Evolutionary conservation across 2,797 vertebrate genomes (phyloP), one percentile per base, ranked within the genome.

Genomic region (Spheniscus humboldti): DNA sequence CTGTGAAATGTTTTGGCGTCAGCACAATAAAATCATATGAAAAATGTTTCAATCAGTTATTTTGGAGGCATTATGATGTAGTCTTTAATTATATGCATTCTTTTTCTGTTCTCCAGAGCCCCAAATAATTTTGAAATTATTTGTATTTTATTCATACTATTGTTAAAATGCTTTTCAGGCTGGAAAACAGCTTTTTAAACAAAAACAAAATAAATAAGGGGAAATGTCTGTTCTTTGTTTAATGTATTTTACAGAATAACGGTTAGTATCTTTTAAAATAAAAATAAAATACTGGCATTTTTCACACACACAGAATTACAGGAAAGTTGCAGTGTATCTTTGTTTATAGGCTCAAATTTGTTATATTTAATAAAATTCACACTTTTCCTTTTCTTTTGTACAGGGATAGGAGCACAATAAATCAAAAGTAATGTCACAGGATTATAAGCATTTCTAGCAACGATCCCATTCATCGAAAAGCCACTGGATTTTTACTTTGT

Each of bases 261-360:
- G 1, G 27, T 71, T 48, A 13, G 18, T 48, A 90, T 75, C 3
- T 84, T 96, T 95, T 75, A 33, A 88, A 93, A 95, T 87, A 73
- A 84, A 96, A 96, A 84, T 55, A 84, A 97, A 96, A 88, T 63
- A 75, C 77, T 68, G 43, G 12, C 33, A 88, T 89, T 97, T 96
- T 94, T 92, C 55, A 55, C n/a, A 82, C 15, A 47, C 45, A 37
- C 1, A 37, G 39, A 90, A 72, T 78, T 74, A 84, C 23, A 88
- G 35, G 57, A 30, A 96, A 91, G 59, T 86, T 57, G 43, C 43
- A 52, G 23, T 78, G 23, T 87, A 56, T 83, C 25, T 89, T 66
- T 37, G 52, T 87, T 72, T 72, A 67, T 45, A 69, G 45, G 31
- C 48, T 95, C 6, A 88, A 28, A 88, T 94, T 94, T 94, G 12